phyloP scores from a whole-genome alignment of 1,140 invertebrate species.

The Asbolus verrucosus region DNA sequence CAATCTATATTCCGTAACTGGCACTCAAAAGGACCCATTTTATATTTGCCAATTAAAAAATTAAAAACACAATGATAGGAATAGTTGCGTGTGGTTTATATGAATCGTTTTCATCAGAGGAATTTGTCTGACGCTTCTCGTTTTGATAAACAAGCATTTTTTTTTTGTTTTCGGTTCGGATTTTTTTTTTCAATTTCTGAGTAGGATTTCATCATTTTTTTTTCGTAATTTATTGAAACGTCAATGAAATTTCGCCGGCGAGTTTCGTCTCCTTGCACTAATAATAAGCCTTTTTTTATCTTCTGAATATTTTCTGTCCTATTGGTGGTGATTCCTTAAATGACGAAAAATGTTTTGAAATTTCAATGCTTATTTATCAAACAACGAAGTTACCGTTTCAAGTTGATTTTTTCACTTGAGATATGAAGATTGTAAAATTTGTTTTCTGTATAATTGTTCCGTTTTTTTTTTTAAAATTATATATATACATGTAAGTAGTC shows the following conservation, averaged over 20 bases:
- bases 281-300: no score
- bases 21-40: constrained; percentile 35
- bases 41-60: constrained; percentile 19
- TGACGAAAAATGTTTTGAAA: no score
- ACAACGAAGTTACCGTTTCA: constrained; percentile 57
- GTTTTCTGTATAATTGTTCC: constrained; percentile 43
- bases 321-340: no score
- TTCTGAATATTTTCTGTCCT: no score
- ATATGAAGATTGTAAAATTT: constrained; percentile 45
- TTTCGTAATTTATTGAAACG: no score
- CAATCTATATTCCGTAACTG: constrained; percentile 9
- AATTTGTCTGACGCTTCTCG: constrained; percentile 2
- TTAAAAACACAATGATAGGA: constrained; percentile 11
- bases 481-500: constrained; percentile 51
- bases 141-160: neutral
- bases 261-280: no score
- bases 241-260: no score
- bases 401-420: constrained; percentile 38
- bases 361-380: constrained; percentile 60
- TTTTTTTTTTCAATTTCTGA: neutral
- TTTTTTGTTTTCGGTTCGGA: neutral
- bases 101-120: constrained; percentile 3
- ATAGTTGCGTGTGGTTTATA: constrained; percentile 22
- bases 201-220: no score
- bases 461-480: constrained; percentile 50